These are phyloP conservation scores for Hemicordylus capensis DNA, from an alignment of 2,113 vertebrate species.

Conservation along the genomic window DNA sequence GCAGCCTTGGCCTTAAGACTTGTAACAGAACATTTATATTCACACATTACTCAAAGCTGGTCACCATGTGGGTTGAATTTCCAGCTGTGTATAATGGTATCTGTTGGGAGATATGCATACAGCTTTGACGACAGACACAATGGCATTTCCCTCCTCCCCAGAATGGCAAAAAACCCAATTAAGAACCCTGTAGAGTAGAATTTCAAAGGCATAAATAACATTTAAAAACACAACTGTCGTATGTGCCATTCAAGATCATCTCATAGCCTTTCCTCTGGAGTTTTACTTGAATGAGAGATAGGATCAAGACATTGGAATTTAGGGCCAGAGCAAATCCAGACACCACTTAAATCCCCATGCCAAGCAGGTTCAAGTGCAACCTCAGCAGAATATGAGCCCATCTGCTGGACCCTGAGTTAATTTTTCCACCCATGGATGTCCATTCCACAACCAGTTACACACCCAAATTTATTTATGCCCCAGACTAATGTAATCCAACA, in stretches of 20 bases:
- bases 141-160: background rate
- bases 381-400: background rate
- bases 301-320: background rate
- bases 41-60: background rate
- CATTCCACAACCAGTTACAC: rapidly evolving
- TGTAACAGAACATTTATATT: background rate
- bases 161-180: background rate
- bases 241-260: background rate
- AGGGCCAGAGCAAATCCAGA: background rate
- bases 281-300: background rate
- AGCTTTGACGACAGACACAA: background rate
- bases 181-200: background rate
- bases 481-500: background rate
- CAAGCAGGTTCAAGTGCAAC: rapidly evolving
- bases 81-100: background rate
- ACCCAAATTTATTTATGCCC: background rate
- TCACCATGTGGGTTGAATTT: background rate
- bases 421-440: background rate
- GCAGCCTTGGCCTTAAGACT: background rate
- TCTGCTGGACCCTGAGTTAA: background rate
- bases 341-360: background rate
- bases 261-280: background rate
- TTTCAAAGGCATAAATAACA: constrained; percentile 6
- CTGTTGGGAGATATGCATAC: background rate
- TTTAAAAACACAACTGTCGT: background rate